phyloP scores from a whole-genome alignment of 2,797 vertebrate genomes.

The Dendrocincla tyrannina region DNA sequence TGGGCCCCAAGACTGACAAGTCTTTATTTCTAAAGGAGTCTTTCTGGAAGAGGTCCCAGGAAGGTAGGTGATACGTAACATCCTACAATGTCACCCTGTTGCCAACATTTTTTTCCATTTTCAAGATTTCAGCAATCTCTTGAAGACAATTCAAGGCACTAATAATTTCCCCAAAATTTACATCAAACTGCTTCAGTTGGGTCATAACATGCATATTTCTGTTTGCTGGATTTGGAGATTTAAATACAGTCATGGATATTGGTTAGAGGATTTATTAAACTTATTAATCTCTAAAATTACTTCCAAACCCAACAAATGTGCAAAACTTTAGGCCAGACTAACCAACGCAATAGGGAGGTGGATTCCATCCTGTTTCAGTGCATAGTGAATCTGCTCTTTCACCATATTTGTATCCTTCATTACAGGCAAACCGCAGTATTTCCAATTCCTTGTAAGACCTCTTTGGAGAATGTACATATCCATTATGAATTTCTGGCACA shows the following conservation, averaged over 20 bases:
- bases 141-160: not conserved
- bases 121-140: not conserved
- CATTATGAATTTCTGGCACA: not conserved
- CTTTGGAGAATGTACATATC: not conserved
- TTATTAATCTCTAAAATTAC: not conserved
- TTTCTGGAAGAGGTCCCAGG: not conserved
- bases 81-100: not conserved
- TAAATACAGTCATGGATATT: not conserved
- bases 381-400: not conserved
- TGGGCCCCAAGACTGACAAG: not conserved
- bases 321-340: not conserved
- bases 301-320: not conserved
- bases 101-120: not conserved
- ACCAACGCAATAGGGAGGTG: conserved; percentile 37
- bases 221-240: not conserved
- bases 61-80: not conserved
- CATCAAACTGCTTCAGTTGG: not conserved
- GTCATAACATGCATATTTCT: not conserved
- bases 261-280: not conserved
- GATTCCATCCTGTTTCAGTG: conserved; percentile 45
- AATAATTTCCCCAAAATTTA: not conserved
- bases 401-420: not conserved
- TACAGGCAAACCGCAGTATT: not conserved
- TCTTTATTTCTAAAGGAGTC: not conserved
- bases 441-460: conserved; percentile 1